A percentile compares a stretch with the other conserved stretches of the same genome.
phyloP scores from a whole-genome alignment of 2,113 vertebrate genomes.

The Rhodinocichla rosea region DNA sequence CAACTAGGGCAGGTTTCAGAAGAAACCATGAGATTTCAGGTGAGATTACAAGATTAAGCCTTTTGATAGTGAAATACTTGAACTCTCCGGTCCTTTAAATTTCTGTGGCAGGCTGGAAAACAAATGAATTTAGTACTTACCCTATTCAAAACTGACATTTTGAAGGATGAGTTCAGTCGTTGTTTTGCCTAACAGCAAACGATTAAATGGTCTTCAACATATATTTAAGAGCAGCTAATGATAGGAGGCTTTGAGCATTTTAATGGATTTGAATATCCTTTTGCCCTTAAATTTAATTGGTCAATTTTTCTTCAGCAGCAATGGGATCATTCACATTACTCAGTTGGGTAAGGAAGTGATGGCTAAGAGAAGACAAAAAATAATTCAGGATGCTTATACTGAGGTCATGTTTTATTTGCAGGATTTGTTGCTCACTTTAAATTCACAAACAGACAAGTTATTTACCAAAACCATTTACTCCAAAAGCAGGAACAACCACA shows the following conservation, averaged over 20 bases:
- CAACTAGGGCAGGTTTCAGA: background rate
- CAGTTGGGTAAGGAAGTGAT: background rate
- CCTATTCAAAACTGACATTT: background rate
- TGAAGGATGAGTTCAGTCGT: background rate
- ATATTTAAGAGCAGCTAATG: background rate
- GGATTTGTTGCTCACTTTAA: background rate
- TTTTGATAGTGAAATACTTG: background rate
- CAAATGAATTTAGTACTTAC: background rate
- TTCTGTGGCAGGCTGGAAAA: background rate
- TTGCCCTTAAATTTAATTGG: background rate
- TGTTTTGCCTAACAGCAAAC: background rate
- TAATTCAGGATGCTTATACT: background rate
- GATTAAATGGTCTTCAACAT: background rate
- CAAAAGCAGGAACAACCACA: background rate
- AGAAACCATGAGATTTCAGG: background rate
- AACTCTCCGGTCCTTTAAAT: background rate
- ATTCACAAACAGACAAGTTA: background rate
- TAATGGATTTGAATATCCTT: background rate
- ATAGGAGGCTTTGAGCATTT: background rate
- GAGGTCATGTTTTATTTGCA: constrained; percentile 32
- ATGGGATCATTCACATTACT: background rate
- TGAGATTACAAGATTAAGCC: background rate
- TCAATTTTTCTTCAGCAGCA: background rate
- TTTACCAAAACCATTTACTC: constrained; percentile 29
- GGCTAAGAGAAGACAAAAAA: background rate